Evolutionary conservation across 2,888 invertebrate genomes (phyloP).

Genomic region (Plemyria rubiginata): DNA sequence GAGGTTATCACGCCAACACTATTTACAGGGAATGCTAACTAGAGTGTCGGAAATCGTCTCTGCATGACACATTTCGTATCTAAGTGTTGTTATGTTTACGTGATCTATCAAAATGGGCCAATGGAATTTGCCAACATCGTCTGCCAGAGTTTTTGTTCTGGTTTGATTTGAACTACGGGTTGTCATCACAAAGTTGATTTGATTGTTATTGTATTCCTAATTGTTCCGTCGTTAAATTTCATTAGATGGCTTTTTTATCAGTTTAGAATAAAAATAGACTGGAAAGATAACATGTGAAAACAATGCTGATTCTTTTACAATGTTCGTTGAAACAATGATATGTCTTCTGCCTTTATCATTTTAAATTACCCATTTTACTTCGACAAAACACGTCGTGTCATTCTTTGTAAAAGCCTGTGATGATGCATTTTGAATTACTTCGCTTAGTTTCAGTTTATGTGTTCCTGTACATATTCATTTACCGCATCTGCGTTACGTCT

Average conservation of each 20-base stretch:
- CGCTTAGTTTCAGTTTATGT: constrained; percentile 35
- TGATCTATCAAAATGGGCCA: constrained; percentile 55
- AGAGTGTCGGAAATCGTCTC: constrained; percentile 59
- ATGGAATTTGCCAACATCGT: constrained; percentile 56
- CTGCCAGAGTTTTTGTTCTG: constrained; percentile 34
- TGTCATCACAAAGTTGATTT: constrained; percentile 27
- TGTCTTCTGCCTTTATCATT: constrained; percentile 5
- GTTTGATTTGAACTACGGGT: constrained; percentile 39
- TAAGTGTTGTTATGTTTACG: constrained; percentile 50
- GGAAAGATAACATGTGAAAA: constrained; percentile 12
- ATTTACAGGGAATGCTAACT: constrained; percentile 52
- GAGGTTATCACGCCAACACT: constrained; percentile 61
- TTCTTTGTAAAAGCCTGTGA: constrained; percentile 19
- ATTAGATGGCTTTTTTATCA: constrained; percentile 15
- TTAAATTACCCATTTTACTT: constrained; percentile 14
- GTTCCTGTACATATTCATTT: constrained; percentile 26
- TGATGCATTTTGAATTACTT: constrained; percentile 30
- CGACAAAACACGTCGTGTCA: constrained; percentile 15
- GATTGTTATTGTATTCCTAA: constrained; percentile 24
- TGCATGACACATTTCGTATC: constrained; percentile 46
- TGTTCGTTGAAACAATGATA: constrained; percentile 1
- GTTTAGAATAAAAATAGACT: constrained; percentile 9
- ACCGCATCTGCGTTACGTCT: constrained; percentile 47
- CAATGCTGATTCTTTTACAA: constrained; percentile 2
- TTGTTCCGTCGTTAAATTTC: constrained; percentile 20